Conservation (phyloP, 2,113 vertebrate species). For the Parus major region DNA sequence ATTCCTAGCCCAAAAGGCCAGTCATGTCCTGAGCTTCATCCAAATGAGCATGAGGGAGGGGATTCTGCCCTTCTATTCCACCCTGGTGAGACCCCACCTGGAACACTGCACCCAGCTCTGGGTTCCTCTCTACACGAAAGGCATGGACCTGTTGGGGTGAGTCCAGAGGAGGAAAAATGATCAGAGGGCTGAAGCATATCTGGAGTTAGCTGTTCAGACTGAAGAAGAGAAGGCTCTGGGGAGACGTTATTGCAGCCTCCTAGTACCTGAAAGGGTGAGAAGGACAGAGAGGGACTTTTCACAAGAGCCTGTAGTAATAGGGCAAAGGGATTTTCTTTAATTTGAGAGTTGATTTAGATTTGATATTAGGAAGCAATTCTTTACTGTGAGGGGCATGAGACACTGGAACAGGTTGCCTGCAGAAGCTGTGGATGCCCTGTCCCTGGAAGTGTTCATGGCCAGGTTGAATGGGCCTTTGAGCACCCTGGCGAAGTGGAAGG, state of each 20-base stretch:
- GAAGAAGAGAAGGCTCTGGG: rapidly evolving
- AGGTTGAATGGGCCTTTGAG: not conserved
- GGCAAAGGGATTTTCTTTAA: not conserved
- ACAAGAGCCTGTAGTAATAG: not conserved
- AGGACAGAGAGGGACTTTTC: not conserved
- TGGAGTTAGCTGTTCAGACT: not conserved
- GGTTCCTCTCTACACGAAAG: not conserved
- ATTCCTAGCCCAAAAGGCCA: not conserved
- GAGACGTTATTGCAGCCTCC: not conserved
- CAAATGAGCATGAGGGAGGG: rapidly evolving
- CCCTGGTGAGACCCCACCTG: not conserved
- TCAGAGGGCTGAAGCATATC: not conserved
- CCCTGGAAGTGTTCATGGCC: not conserved
- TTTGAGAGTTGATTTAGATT: rapidly evolving
- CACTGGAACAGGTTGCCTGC: not conserved
- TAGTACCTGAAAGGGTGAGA: not conserved
- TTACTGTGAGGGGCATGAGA: no score
- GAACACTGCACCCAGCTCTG: not conserved
- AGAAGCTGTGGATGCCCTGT: not conserved
- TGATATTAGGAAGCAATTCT: not conserved
- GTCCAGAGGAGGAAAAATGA: not conserved
- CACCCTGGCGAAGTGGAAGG: not conserved
- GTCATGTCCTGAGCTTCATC: rapidly evolving
- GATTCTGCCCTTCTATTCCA: not conserved
- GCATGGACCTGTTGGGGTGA: not conserved